phyloP scores from a whole-genome alignment of 37 sponge, comb jelly and placozoan genomes.

The Axinella damicornis region DNA sequence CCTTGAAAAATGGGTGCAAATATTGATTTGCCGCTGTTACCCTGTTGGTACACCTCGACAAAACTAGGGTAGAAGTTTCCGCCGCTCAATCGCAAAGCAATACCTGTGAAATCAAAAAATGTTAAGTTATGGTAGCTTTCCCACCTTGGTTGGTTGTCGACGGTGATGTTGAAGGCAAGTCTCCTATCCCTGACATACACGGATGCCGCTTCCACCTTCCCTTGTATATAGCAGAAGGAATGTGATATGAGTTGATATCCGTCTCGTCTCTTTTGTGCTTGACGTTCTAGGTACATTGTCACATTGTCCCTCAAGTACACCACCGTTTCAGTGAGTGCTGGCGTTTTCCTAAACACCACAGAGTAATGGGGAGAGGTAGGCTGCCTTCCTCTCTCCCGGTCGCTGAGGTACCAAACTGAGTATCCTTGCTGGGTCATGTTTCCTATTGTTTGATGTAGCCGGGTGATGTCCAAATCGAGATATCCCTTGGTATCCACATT shows the following conservation, averaged over 20 bases:
- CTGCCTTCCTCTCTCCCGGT: constrained; percentile 1
- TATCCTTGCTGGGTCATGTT: constrained; percentile 17
- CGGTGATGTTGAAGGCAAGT: constrained; percentile 29
- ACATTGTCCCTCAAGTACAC: constrained; percentile 26
- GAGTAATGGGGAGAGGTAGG: constrained; percentile 15
- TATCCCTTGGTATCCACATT: constrained; percentile 5
- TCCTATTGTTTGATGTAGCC: constrained; percentile 16
- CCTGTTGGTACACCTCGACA: constrained; percentile 14
- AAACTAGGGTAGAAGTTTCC: constrained; percentile 16
- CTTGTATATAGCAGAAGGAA: constrained; percentile 10
- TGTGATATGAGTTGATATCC: constrained; percentile 51
- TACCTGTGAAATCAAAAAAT: constrained; percentile 31
- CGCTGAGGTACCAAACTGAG: constrained; percentile 4
- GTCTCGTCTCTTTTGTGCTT: not conserved
- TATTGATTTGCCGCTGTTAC: not conserved
- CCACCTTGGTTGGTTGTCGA: constrained; percentile 7
- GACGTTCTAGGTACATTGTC: not conserved
- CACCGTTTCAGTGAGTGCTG: constrained; percentile 20
- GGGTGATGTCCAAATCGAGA: constrained; percentile 12
- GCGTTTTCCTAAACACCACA: constrained; percentile 16
- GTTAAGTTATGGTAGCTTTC: constrained; percentile 16
- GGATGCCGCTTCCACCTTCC: constrained; percentile 2
- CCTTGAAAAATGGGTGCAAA: constrained; percentile 31
- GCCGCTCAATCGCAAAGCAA: not conserved
- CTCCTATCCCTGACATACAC: constrained; percentile 51